phyloP scores from a whole-genome alignment of 2,888 invertebrate genomes.

The Meiosimyza decipiens region DNA sequence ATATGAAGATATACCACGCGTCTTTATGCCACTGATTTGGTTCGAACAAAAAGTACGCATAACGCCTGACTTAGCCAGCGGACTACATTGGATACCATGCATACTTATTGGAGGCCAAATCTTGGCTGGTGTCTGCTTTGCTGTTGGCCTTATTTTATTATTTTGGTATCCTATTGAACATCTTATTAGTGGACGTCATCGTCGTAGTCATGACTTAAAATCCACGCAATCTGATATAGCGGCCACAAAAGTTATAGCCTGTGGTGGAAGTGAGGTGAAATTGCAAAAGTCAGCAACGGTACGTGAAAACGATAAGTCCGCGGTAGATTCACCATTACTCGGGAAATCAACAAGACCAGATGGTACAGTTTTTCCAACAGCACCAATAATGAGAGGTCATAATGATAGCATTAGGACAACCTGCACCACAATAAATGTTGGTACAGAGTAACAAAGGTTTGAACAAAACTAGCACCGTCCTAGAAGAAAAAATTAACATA shows the following conservation, averaged over 20 bases:
- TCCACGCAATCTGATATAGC: background rate
- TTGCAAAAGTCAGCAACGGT: constrained; percentile 44
- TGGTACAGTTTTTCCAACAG: background rate
- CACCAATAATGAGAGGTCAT: background rate
- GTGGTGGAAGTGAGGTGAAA: constrained; percentile 52
- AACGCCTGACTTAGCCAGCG: constrained; percentile 70
- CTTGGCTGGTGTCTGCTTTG: constrained; percentile 67
- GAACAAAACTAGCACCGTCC: constrained; percentile 1
- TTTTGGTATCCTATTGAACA: constrained; percentile 60
- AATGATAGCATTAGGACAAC: constrained; percentile 27
- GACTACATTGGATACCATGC: constrained; percentile 69
- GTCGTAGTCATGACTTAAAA: background rate
- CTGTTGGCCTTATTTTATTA: constrained; percentile 66
- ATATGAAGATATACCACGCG: constrained; percentile 74
- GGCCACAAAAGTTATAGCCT: constrained; percentile 39
- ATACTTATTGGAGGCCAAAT: constrained; percentile 70
- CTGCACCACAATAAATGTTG: constrained; percentile 2
- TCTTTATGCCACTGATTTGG: constrained; percentile 83
- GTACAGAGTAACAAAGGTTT: too few species aligned
- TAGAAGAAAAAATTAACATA: background rate
- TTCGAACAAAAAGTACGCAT: constrained; percentile 77
- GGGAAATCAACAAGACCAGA: constrained; percentile 33
- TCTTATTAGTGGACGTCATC: constrained; percentile 41
- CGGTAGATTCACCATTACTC: constrained; percentile 58
- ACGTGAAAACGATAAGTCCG: constrained; percentile 47